Conservation (phyloP, 2,888 invertebrate genomes). For the Hipparchia sbordonii region DNA sequence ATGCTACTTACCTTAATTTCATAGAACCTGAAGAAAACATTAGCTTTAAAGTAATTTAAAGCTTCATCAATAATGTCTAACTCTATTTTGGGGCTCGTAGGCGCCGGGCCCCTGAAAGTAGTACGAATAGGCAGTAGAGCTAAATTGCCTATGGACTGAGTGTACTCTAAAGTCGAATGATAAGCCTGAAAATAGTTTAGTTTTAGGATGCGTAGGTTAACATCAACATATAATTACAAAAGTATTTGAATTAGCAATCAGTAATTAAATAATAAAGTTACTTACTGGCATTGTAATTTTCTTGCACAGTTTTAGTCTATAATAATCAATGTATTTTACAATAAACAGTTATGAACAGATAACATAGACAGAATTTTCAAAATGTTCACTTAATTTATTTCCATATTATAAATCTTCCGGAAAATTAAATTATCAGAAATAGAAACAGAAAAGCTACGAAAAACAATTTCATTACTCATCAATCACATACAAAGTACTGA, state of each 20-base stretch:
- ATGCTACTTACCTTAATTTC: conserved; percentile 92
- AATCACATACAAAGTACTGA: too few species aligned
- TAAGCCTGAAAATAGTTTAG: conserved; percentile 88
- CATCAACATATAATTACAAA: not conserved
- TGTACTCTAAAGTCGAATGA: conserved; percentile 94
- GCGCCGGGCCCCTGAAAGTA: conserved; percentile 96
- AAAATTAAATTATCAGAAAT: too few species aligned
- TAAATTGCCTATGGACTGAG: conserved; percentile 93
- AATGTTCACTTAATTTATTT: too few species aligned
- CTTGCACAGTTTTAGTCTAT: too few species aligned
- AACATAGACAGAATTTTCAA: too few species aligned
- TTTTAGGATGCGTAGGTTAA: not conserved
- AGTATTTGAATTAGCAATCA: not conserved
- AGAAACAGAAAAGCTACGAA: too few species aligned
- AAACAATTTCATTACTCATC: too few species aligned
- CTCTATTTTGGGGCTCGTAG: conserved; percentile 84
- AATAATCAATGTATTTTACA: not conserved
- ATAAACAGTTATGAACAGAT: conserved; percentile 11
- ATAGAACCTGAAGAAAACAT: conserved; percentile 99
- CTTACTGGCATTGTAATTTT: conserved; percentile 53
- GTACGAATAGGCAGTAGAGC: conserved; percentile 96
- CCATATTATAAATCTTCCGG: too few species aligned
- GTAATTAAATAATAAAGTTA: not conserved
- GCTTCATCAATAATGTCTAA: conserved; percentile 98
- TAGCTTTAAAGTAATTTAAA: conserved; percentile 98